Conservation (phyloP, 2,113 vertebrate species). For the Dendrocopos noguchii region DNA sequence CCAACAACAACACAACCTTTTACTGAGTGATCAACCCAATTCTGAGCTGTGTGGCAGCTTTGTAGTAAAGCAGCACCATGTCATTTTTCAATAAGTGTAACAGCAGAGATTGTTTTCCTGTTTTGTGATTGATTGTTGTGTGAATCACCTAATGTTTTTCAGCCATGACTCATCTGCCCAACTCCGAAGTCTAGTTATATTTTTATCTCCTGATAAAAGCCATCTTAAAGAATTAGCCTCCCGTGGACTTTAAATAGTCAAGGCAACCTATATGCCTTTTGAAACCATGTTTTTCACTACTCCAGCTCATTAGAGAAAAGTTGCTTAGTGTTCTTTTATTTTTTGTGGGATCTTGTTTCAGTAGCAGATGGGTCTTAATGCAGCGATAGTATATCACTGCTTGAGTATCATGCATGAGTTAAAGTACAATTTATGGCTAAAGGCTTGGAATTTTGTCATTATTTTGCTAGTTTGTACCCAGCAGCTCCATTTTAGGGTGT, state of each 20-base stretch:
- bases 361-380: neutral
- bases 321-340: neutral
- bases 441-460: neutral
- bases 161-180: constrained; percentile 67
- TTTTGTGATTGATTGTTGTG: constrained; percentile 67
- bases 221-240: constrained; percentile 28
- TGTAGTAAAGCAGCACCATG: neutral
- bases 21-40: neutral
- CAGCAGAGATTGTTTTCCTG: constrained; percentile 27
- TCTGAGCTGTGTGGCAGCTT: neutral
- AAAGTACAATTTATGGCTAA: neutral
- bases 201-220: constrained; percentile 40
- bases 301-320: neutral
- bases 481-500: neutral
- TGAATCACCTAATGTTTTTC: constrained; percentile 57
- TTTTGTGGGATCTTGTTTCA: neutral
- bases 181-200: constrained; percentile 19
- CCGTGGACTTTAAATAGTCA: neutral
- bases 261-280: constrained; percentile 24
- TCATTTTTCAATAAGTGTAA: constrained; percentile 53
- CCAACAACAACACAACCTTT: neutral
- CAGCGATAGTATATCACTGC: neutral
- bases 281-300: neutral
- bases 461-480: neutral
- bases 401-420: neutral